These are phyloP conservation scores for Cataglyphis cursor DNA, from an alignment of 2,888 invertebrate genomes.

Conservation along the genomic window DNA sequence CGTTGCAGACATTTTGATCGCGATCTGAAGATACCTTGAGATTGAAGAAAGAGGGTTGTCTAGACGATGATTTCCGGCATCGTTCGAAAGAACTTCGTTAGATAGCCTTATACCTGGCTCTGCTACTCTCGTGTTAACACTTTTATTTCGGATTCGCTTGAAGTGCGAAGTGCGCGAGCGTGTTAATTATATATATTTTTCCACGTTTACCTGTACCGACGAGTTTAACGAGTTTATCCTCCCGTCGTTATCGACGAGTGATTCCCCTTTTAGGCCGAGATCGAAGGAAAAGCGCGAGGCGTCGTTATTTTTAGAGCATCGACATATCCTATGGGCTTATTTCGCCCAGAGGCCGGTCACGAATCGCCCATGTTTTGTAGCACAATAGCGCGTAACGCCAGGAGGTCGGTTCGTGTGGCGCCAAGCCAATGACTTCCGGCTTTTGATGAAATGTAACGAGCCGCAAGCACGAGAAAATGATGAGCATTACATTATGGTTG, in stretches of 20 bases:
- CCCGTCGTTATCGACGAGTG: background rate
- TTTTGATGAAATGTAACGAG: constrained; percentile 62
- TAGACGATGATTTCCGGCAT: constrained; percentile 84
- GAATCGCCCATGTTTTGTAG: constrained; percentile 55
- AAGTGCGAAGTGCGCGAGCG: background rate
- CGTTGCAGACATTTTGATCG: constrained; percentile 54
- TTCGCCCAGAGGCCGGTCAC: constrained; percentile 62
- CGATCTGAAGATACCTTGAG: constrained; percentile 10
- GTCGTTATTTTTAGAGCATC: constrained; percentile 38
- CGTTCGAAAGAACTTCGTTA: constrained; percentile 55
- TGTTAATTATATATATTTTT: background rate
- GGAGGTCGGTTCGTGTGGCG: constrained; percentile 60
- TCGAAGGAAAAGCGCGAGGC: constrained; percentile 3
- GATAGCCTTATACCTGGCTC: constrained; percentile 41
- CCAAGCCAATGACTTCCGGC: constrained; percentile 60
- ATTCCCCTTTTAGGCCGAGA: constrained; percentile 3
- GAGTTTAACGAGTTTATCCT: constrained; percentile 29
- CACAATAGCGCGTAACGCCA: constrained; percentile 27
- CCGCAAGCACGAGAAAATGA: constrained; percentile 62
- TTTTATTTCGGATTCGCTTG: background rate
- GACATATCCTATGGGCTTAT: constrained; percentile 6
- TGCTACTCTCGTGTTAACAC: background rate
- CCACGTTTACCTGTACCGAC: background rate
- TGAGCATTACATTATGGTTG: constrained; percentile 39
- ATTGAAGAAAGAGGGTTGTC: constrained; percentile 77